Conservation (phyloP, 2,888 invertebrate species). For the Tricholauxania praeusta region DNA sequence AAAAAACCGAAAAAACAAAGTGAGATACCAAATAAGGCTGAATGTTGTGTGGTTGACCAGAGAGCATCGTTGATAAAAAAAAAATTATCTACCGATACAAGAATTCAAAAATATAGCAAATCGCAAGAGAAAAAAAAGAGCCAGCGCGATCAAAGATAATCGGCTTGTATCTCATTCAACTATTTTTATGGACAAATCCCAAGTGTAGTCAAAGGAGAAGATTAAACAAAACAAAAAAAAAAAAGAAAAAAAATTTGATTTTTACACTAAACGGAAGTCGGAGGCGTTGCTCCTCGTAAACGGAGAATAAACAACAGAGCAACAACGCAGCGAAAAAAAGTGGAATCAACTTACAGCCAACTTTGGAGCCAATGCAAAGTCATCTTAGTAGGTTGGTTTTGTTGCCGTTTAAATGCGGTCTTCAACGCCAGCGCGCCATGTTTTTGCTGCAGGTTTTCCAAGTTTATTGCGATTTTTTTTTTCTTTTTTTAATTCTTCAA, state of each 20-base stretch:
- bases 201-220: not conserved
- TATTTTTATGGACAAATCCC: not conserved
- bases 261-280: constrained; percentile 42
- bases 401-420: constrained; percentile 2
- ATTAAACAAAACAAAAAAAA: not conserved
- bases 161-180: not conserved
- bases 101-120: constrained; percentile 3
- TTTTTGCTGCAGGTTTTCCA: not conserved
- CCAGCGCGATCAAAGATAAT: too few relatives aligned
- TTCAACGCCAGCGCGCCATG: not conserved
- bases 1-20: not conserved
- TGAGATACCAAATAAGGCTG: not conserved
- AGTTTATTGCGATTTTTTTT: not conserved
- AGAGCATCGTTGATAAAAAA: not conserved
- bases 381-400: constrained; percentile 15
- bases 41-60: not conserved
- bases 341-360: not conserved
- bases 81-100: not conserved
- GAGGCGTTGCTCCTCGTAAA: constrained; percentile 37
- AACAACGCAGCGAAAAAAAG: not conserved
- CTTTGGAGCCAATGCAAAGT: not conserved
- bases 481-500: not conserved
- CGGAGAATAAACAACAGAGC: not conserved
- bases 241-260: not conserved
- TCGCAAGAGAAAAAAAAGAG: not conserved